Evolutionary conservation across 37 sponge, comb jelly and placozoan genomes (phyloP).

Genomic region (Mnemiopsis leidyi): DNA sequence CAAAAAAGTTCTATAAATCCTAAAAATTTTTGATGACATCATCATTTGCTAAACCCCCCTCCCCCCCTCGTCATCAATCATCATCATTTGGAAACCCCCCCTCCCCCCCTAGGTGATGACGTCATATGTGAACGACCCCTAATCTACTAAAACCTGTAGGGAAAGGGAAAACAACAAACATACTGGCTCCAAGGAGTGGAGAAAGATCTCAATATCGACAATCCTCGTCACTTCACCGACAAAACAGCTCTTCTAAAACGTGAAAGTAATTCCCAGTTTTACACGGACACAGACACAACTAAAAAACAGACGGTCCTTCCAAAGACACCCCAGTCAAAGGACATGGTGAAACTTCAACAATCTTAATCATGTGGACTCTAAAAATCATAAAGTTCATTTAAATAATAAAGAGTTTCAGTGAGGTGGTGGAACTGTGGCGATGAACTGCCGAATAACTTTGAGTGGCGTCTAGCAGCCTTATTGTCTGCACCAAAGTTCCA

Average conservation of each 20-base stretch:
- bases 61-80: too few relatives aligned
- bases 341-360: not conserved
- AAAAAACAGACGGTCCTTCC: not conserved
- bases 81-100: too few relatives aligned
- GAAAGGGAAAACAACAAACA: constrained; percentile 8
- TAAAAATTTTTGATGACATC: too few relatives aligned
- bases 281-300: not conserved
- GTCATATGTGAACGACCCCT: too few relatives aligned
- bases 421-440: too few relatives aligned
- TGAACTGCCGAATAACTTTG: too few relatives aligned
- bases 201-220: constrained; percentile 16
- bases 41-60: too few relatives aligned
- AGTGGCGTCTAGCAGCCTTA: too few relatives aligned
- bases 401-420: not conserved
- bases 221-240: constrained; percentile 58
- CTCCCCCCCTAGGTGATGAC: too few relatives aligned
- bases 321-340: not conserved
- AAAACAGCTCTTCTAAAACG: not conserved
- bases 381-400: not conserved
- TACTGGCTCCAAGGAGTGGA: constrained; percentile 61
- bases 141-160: not conserved
- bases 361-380: not conserved
- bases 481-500: too few relatives aligned
- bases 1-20: too few relatives aligned
- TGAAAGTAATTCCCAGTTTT: not conserved